Evolutionary conservation across 2,888 invertebrate species (phyloP).

Genomic region (Isoperla grammatica): DNA sequence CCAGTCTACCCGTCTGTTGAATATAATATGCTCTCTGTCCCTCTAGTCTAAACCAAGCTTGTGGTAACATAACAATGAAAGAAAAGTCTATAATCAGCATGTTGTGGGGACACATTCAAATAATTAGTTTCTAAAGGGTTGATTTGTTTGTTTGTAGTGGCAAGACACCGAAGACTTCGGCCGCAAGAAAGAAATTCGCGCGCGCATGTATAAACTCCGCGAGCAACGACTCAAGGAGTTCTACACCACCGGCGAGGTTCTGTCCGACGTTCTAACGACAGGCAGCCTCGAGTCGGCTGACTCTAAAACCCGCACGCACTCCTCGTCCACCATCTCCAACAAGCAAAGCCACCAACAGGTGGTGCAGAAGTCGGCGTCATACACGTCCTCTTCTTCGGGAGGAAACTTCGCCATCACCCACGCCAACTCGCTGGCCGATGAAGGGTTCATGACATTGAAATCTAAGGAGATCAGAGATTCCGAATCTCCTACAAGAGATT

Average conservation of each 20-base stretch:
- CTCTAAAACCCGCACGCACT: conserved; percentile 33
- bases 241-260: conserved; percentile 53
- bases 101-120: conserved; percentile 2
- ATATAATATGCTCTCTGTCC: too few species aligned
- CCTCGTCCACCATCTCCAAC: background rate
- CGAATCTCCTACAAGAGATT: conserved; percentile 64
- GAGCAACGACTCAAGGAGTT: conserved; percentile 72
- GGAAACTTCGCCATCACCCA: conserved; percentile 42
- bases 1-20: too few species aligned
- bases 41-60: too few species aligned
- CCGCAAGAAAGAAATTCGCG: conserved; percentile 78
- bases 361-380: conserved; percentile 24
- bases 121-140: conserved; percentile 4
- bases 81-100: too few species aligned
- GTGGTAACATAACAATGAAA: too few species aligned
- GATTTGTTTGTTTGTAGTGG: conserved; percentile 56
- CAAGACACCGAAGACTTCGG: conserved; percentile 81
- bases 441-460: conserved; percentile 71
- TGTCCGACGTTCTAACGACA: conserved; percentile 33
- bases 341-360: conserved; percentile 33
- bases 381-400: conserved; percentile 17
- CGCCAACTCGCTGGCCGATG: conserved; percentile 66
- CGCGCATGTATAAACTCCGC: conserved; percentile 77
- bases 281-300: conserved; percentile 66
- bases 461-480: conserved; percentile 74